phyloP scores from a whole-genome alignment of 2,888 invertebrate genomes.

The Tenthredo distinguenda region DNA sequence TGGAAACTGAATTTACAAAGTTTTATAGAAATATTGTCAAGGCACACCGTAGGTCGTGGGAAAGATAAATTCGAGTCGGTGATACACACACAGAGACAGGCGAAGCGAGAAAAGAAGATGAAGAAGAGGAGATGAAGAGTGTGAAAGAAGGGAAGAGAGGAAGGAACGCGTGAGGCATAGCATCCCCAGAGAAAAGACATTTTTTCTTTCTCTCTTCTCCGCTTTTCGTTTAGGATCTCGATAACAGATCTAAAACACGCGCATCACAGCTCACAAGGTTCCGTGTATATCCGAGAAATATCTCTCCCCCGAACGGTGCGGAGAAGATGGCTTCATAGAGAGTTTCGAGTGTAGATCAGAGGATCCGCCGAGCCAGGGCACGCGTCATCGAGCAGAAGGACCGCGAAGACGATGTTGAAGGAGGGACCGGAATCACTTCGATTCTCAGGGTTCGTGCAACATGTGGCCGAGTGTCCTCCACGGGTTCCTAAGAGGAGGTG shows the following conservation, averaged over 20 bases:
- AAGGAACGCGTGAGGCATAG: constrained; percentile 56
- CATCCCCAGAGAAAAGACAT: constrained; percentile 57
- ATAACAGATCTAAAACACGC: constrained; percentile 38
- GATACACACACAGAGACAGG: neutral
- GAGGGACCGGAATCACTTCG: neutral
- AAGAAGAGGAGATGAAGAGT: neutral
- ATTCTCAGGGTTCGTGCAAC: constrained; percentile 39
- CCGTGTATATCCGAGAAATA: neutral
- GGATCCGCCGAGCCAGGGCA: constrained; percentile 41
- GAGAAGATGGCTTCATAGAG: constrained; percentile 20
- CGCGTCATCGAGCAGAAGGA: constrained; percentile 51
- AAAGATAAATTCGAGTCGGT: constrained; percentile 53
- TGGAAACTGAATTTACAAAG: constrained; percentile 27
- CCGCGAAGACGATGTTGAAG: constrained; percentile 28
- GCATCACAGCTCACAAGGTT: constrained; percentile 15
- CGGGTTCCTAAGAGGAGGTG: neutral
- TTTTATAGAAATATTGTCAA: constrained; percentile 34
- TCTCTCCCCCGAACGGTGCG: constrained; percentile 4
- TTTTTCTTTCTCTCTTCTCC: constrained; percentile 57
- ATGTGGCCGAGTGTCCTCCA: constrained; percentile 47
- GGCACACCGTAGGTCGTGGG: constrained; percentile 56
- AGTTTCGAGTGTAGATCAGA: constrained; percentile 30
- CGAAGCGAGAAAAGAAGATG: neutral
- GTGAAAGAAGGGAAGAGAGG: constrained; percentile 27
- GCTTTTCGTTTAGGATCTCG: constrained; percentile 27